phyloP scores from a whole-genome alignment of 1,140 invertebrate genomes.

The Vollenhovia emeryi region DNA sequence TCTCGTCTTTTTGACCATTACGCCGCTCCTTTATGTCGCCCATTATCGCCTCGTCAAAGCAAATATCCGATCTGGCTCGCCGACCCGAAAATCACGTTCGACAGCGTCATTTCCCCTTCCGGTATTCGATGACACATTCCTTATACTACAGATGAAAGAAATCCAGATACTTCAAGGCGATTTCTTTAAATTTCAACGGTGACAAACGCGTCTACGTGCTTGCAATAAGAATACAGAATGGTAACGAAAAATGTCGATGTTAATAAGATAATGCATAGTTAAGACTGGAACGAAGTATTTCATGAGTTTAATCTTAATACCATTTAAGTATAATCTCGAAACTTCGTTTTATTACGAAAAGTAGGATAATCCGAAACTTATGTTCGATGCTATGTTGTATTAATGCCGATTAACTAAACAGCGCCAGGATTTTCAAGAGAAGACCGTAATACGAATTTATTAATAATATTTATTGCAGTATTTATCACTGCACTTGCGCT shows the following conservation, averaged over 20 bases:
- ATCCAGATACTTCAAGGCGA: neutral
- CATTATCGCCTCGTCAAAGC: slow-evolving; percentile 73
- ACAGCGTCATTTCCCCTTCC: slow-evolving; percentile 80
- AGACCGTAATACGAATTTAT: neutral
- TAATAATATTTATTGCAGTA: neutral
- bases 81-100: slow-evolving; percentile 72
- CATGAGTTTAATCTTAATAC: neutral
- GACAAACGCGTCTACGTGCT: neutral
- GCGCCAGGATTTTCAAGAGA: neutral
- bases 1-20: slow-evolving; percentile 33
- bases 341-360: slow-evolving; percentile 15
- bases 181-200: neutral
- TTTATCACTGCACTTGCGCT: neutral
- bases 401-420: neutral
- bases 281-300: neutral
- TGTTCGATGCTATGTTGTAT: neutral
- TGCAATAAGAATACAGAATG: neutral
- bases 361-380: neutral
- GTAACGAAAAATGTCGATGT: neutral
- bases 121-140: slow-evolving; percentile 36
- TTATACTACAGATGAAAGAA: neutral
- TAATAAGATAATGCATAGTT: neutral
- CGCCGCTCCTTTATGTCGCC: slow-evolving; percentile 39
- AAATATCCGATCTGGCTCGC: slow-evolving; percentile 76
- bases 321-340: neutral